A percentile compares a stretch with the other conserved stretches of the same genome.
Conservation (phyloP, 2,888 invertebrate genomes). For the Perizoma affinitatum region DNA sequence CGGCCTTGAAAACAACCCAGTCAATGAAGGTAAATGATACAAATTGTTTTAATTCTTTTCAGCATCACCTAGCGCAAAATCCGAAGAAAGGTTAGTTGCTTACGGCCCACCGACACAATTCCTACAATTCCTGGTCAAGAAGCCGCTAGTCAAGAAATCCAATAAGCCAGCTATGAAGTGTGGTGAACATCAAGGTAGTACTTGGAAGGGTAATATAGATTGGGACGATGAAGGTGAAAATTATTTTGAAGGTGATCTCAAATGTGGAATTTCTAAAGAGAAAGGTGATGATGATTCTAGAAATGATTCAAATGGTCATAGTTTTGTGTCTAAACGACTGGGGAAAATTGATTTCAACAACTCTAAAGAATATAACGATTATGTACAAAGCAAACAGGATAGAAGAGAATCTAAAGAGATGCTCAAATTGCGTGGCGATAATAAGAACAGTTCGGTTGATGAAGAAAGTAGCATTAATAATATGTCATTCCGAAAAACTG, state of each 20-base stretch:
- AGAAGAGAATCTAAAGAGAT: neutral
- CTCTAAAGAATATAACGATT: constrained; percentile 6
- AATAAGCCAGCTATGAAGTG: neutral
- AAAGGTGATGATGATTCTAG: neutral
- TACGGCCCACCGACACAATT: constrained; percentile 19
- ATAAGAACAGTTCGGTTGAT: neutral
- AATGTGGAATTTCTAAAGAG: no score
- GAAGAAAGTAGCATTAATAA: neutral
- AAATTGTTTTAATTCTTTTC: constrained; percentile 4
- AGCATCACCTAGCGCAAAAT: neutral
- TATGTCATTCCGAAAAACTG: neutral
- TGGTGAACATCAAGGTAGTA: neutral
- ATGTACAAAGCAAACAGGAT: constrained; percentile 12
- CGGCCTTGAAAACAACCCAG: no score
- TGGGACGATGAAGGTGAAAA: constrained; percentile 7
- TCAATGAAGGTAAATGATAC: neutral
- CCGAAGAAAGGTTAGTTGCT: constrained; percentile 11
- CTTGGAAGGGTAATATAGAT: constrained; percentile 3
- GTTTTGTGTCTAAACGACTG: no score
- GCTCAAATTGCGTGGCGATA: neutral
- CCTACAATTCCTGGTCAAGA: neutral
- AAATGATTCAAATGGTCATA: no score
- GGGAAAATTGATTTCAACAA: constrained; percentile 5
- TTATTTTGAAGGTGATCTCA: neutral
- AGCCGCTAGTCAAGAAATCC: neutral